Evolutionary conservation across 2,797 vertebrate species (phyloP), one percentile per base, ranked within the genome.

Genomic region (Ataeniobius toweri): DNA sequence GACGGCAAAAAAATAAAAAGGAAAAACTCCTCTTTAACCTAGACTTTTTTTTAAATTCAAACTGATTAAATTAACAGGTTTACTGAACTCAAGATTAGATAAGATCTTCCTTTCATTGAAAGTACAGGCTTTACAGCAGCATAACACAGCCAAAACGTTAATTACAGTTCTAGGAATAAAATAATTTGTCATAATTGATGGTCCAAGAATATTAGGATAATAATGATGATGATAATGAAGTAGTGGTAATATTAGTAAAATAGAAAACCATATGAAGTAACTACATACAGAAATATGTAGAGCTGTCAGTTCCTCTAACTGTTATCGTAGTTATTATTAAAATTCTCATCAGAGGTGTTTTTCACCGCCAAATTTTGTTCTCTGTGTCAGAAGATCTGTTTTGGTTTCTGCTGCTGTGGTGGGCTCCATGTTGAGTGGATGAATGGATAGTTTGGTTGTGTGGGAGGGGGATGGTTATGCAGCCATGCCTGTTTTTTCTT

Each of bases 331-430:
- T 36, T 36, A 36, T 36, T 36, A 36, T 36, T 36, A 6, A 65
- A 48, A 26, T 79, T 80, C 80, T 31, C 71, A 36, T 0, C 0
- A 22, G 14, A 58, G 61, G 31, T 56, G 7, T 31, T 84, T 80
- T 76, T n/a, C 48, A 80, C 71, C 39, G 44, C 3, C 10, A 76
- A 78, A 80, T 28, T 73, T 55, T 53, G 44, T 28, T 50, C 44
- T 81, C 67, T 22, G 56, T 70, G 85, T 82, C 55, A 85, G 78
- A 85, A 83, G 65, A 31, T 70, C 18, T 81, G 61, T 78, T 89
- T 88, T 80, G 74, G 46, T 20, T 74, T 68, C 75, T 72, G 90
- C 86, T 90, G 82, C 89, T 71, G 53, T 76, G 81, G 61, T 46
- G 71, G 71, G 59, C n/a, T 31, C 68, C 26, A 76, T 51, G 61